Conservation (phyloP, 2,888 invertebrate genomes). For the Pyrrhosoma nymphula region DNA sequence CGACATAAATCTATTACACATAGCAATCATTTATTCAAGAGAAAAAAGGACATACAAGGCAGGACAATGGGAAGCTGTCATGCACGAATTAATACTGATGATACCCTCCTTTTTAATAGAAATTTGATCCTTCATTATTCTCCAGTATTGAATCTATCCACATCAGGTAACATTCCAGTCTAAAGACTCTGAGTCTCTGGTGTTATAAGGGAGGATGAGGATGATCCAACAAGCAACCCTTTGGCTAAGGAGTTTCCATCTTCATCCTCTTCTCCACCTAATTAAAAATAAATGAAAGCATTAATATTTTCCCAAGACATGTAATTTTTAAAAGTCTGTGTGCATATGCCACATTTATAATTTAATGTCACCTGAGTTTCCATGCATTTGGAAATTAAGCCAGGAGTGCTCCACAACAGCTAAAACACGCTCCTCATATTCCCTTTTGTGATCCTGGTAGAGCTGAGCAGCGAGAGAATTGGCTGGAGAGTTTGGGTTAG, state of each 20-base stretch:
- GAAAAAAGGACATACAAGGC: background rate
- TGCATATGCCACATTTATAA: background rate
- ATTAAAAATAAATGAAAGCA: background rate
- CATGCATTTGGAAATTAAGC: conserved; percentile 77
- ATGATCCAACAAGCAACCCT: conserved; percentile 30
- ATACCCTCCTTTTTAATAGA: background rate
- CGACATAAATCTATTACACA: background rate
- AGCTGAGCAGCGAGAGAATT: conserved; percentile 85
- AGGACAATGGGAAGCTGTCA: background rate
- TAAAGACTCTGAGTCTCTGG: conserved; percentile 52
- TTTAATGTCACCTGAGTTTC: background rate
- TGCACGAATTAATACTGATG: background rate
- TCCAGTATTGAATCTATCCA: too few relatives aligned
- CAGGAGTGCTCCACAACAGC: conserved; percentile 84
- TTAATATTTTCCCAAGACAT: background rate
- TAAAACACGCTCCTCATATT: conserved; percentile 84
- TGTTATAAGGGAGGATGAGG: conserved; percentile 17
- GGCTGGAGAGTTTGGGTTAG: conserved; percentile 85
- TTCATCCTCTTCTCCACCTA: conserved; percentile 56
- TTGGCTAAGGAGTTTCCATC: conserved; percentile 31
- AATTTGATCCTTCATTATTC: background rate
- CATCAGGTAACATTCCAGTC: too few relatives aligned
- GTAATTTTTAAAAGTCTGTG: background rate
- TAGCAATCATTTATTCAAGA: background rate
- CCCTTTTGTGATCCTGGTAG: conserved; percentile 84